A percentile compares a stretch with the other conserved stretches of the same genome.
Conservation (phyloP, 2,113 vertebrate species). For the Ploceus nigricollis region DNA sequence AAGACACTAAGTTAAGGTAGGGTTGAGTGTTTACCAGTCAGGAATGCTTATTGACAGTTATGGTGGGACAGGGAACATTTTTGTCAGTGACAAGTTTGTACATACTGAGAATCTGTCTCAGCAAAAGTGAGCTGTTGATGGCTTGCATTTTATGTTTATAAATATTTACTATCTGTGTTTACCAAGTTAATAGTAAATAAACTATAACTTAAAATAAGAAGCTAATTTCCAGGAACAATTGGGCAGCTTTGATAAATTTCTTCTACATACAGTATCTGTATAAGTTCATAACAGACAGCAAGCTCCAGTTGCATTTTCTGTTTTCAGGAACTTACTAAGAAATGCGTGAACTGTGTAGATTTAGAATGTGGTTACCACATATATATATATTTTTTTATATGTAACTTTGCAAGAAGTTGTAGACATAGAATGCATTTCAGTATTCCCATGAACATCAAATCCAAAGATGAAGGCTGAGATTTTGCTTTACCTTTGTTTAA, state of each 20-base stretch:
- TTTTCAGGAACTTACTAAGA: not conserved
- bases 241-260: not conserved
- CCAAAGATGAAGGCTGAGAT: slow-evolving; percentile 44
- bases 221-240: slow-evolving; percentile 7
- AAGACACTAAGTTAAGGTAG: not conserved
- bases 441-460: slow-evolving; percentile 56
- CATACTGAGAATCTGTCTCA: not conserved
- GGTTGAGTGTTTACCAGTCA: not conserved
- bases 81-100: not conserved
- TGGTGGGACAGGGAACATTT: not conserved
- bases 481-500: not conserved
- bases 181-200: not conserved
- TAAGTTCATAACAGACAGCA: not conserved
- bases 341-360: not conserved
- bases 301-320: not conserved
- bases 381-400: not conserved
- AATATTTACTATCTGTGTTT: not conserved
- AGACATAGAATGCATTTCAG: slow-evolving; percentile 16
- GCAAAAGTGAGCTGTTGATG: not conserved
- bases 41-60: not conserved
- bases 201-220: not conserved
- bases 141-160: not conserved
- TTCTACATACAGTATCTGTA: not conserved
- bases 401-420: slow-evolving; percentile 19
- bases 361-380: slow-evolving; percentile 15